Conservation (phyloP, 2,113 vertebrate species). For the Cebidichthys violaceus region DNA sequence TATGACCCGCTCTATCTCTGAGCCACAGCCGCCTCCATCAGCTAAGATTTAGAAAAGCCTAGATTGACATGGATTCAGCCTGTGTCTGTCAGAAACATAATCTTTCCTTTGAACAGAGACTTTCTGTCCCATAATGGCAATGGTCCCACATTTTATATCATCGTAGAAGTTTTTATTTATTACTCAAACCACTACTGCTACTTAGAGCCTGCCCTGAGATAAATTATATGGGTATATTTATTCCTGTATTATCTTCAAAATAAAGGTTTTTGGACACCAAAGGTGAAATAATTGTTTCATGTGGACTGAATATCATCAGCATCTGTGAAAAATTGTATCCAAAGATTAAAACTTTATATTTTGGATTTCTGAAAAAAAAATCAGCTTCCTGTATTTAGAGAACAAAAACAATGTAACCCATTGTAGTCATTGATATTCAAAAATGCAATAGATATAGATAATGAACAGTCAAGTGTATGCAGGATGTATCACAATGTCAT, state of each 20-base stretch:
- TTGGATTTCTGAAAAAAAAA: not conserved
- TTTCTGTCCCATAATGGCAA: not conserved
- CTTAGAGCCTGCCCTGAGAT: not conserved
- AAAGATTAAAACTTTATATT: not conserved
- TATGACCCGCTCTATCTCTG: too few relatives aligned
- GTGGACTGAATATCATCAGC: not conserved
- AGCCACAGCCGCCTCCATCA: too few relatives aligned
- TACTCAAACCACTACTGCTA: not conserved
- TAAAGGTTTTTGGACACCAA: not conserved
- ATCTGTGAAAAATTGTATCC: not conserved
- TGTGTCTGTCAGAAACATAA: slow-evolving; percentile 1
- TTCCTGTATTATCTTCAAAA: not conserved
- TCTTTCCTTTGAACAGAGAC: not conserved
- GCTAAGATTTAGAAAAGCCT: not conserved
- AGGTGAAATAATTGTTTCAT: not conserved
- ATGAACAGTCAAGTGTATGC: not conserved
- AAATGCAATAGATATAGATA: not conserved
- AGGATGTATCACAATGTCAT: not conserved
- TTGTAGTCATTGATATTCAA: not conserved
- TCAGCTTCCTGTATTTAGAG: not conserved
- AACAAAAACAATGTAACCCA: not conserved
- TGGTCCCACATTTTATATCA: not conserved
- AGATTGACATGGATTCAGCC: not conserved
- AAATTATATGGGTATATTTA: not conserved
- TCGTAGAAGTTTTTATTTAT: not conserved